phyloP scores from a whole-genome alignment of 2,888 invertebrate genomes.

The Argyresthia albistria region DNA sequence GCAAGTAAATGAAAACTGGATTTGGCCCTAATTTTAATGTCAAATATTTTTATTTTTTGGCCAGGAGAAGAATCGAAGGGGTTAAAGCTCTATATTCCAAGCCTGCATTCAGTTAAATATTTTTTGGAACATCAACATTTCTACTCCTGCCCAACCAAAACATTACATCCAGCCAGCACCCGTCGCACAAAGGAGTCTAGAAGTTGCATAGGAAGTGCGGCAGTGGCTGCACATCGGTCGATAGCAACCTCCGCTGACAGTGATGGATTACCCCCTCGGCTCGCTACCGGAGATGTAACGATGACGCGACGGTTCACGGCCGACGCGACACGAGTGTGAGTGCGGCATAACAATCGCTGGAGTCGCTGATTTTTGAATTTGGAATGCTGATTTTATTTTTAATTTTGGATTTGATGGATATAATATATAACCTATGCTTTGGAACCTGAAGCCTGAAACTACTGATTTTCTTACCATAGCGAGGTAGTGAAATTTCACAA shows the following conservation, averaged over 20 bases:
- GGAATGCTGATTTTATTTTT: background rate
- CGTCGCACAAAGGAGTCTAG: background rate
- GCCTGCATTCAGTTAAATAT: no score
- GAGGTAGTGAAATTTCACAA: no score
- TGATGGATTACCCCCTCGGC: conserved; percentile 46
- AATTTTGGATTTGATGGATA: background rate
- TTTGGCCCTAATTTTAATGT: no score
- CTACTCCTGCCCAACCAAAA: no score
- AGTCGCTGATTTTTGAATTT: background rate
- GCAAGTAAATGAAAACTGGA: no score
- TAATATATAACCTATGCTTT: background rate
- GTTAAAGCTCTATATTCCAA: no score
- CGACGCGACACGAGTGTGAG: conserved; percentile 11
- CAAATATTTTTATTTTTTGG: no score
- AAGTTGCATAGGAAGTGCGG: conserved; percentile 15
- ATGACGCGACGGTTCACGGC: conserved; percentile 33
- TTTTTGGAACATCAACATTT: no score
- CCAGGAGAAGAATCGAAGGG: no score
- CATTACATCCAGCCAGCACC: no score
- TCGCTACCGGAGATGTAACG: conserved; percentile 14
- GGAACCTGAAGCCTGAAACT: no score
- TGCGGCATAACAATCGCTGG: background rate
- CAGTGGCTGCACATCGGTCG: conserved; percentile 59
- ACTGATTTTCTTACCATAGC: no score
- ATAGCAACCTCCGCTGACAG: conserved; percentile 47